These are phyloP conservation scores for Stenchaetothrips biformis DNA, from an alignment of 2,888 invertebrate genomes.

Conservation along the genomic window DNA sequence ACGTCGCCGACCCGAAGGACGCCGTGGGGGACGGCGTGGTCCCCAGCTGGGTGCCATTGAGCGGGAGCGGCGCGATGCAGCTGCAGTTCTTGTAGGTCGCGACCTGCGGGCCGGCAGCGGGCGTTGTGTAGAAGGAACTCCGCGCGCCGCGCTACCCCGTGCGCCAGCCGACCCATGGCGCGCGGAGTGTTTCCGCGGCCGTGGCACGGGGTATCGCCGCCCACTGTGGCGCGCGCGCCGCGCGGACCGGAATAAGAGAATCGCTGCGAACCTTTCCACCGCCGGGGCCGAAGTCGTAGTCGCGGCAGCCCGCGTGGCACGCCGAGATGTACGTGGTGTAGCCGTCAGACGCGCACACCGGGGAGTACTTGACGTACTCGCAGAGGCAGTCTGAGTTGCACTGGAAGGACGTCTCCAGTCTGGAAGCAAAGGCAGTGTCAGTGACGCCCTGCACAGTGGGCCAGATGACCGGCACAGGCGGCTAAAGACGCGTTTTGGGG, in stretches of 20 bases:
- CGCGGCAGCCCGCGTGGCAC: conserved; percentile 71
- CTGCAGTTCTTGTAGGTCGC: conserved; percentile 48
- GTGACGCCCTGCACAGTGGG: not conserved
- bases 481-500: conserved; percentile 34
- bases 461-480: too few species aligned
- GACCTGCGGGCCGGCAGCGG: too few species aligned
- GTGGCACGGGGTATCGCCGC: too few species aligned
- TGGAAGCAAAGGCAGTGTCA: conserved; percentile 34
- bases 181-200: too few species aligned
- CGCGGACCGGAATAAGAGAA: conserved; percentile 39
- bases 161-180: too few species aligned
- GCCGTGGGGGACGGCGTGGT: conserved; percentile 8
- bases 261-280: conserved; percentile 47
- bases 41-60: conserved; percentile 31
- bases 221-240: too few species aligned
- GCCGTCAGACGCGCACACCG: conserved; percentile 62
- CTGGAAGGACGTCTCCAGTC: conserved; percentile 47
- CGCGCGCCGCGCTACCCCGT: too few species aligned
- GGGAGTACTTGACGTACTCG: conserved; percentile 66
- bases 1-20: conserved; percentile 31
- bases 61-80: conserved; percentile 45
- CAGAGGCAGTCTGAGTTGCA: conserved; percentile 65
- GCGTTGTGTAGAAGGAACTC: too few species aligned
- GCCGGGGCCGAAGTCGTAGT: conserved; percentile 45
- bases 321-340: conserved; percentile 66